Conservation (phyloP, 2,797 vertebrate species). For the Propithecus deckenii region DNA sequence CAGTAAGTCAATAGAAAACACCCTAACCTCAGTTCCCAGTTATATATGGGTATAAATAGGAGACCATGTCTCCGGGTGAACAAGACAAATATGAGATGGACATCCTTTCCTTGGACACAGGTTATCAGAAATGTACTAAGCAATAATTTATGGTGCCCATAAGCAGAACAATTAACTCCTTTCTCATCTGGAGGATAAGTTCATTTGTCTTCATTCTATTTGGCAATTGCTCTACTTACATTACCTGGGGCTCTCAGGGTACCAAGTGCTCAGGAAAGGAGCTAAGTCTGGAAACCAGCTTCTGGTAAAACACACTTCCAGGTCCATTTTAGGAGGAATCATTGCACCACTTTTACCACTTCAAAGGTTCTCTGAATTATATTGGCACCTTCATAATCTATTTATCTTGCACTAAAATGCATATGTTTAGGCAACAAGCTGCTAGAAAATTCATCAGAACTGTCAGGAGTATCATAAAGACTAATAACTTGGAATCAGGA, state of each 20-base stretch:
- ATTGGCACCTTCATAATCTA: not conserved
- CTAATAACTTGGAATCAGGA: not conserved
- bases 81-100: not conserved
- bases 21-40: not conserved
- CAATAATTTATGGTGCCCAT: not conserved
- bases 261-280: not conserved
- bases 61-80: not conserved
- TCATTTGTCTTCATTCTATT: conserved; percentile 20
- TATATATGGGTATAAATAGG: not conserved
- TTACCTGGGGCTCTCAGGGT: not conserved
- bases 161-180: conserved; percentile 8
- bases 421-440: not conserved
- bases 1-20: not conserved
- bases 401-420: not conserved
- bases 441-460: not conserved
- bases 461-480: not conserved
- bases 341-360: not conserved
- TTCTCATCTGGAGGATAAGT: not conserved
- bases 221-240: not conserved
- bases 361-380: not conserved
- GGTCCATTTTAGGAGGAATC: not conserved
- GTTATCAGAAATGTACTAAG: conserved; percentile 25
- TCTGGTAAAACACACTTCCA: not conserved
- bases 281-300: not conserved
- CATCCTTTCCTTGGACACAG: not conserved